These are phyloP conservation scores for Misgurnus anguillicaudatus DNA, from an alignment of 2,113 vertebrate genomes.

Conservation along the genomic window DNA sequence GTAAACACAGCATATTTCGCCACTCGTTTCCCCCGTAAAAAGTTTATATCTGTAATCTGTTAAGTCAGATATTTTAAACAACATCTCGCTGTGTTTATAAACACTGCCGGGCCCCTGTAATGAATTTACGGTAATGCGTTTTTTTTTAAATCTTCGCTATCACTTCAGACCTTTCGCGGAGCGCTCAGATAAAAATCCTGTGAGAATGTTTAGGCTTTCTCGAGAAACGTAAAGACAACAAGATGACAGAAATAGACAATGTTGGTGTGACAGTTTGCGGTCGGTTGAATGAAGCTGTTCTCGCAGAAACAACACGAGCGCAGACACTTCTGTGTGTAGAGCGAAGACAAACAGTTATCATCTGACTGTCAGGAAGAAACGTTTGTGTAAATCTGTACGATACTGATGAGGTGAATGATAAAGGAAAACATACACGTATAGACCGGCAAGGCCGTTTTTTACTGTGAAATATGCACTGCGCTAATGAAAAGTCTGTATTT, in stretches of 20 bases:
- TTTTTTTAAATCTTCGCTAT: conserved; percentile 53
- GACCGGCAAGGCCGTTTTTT: conserved; percentile 4
- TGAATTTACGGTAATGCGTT: conserved; percentile 81
- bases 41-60: conserved; percentile 80
- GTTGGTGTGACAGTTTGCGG: conserved; percentile 6
- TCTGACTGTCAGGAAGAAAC: neutral
- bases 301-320: conserved; percentile 45
- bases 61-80: conserved; percentile 79
- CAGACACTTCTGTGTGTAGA: conserved; percentile 52
- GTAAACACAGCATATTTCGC: conserved; percentile 74
- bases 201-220: conserved; percentile 37
- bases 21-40: conserved; percentile 72
- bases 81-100: conserved; percentile 79
- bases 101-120: conserved; percentile 76
- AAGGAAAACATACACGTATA: conserved; percentile 31
- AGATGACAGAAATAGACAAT: conserved; percentile 30
- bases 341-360: conserved; percentile 38
- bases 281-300: conserved; percentile 37
- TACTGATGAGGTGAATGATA: conserved; percentile 35
- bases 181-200: conserved; percentile 36
- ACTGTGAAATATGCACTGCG: neutral
- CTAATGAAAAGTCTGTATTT: conserved; percentile 21
- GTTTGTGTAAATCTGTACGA: conserved; percentile 4
- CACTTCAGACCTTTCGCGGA: conserved; percentile 54
- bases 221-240: neutral